Conservation (phyloP, 2,797 vertebrate genomes). For the Eidolon dupreanum region DNA sequence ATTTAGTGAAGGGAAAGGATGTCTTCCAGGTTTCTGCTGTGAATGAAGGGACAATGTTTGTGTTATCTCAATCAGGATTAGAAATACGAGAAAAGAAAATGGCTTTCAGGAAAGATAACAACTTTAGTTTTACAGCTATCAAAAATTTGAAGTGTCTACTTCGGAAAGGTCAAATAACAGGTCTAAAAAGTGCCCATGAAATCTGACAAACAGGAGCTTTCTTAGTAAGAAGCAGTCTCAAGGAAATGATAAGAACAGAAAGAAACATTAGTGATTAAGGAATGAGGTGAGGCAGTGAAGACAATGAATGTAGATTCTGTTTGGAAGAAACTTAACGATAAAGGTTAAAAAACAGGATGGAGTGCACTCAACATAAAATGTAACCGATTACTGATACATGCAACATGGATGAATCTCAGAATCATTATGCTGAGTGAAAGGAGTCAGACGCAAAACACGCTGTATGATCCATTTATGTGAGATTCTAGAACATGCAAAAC, state of each 20-base stretch:
- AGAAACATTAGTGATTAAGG: background rate
- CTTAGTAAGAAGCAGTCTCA: background rate
- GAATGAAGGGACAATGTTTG: background rate
- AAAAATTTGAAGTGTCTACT: background rate
- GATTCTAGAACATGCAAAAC: background rate
- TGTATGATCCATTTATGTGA: background rate
- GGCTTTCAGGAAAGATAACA: background rate
- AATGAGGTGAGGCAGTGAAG: background rate
- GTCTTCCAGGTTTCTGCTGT: background rate
- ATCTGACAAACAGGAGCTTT: background rate
- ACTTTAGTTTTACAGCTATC: constrained; percentile 17
- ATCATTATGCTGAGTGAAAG: background rate
- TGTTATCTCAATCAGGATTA: background rate
- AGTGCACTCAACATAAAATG: background rate
- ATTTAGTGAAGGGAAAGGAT: background rate
- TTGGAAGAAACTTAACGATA: background rate
- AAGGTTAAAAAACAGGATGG: background rate
- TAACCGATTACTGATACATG: background rate
- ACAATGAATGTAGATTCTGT: background rate
- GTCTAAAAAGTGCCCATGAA: background rate
- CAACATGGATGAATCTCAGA: background rate
- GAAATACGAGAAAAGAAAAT: background rate
- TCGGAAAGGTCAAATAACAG: constrained; percentile 2
- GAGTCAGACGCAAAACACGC: background rate
- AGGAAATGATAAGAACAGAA: background rate